Evolutionary conservation across 2,888 invertebrate species (phyloP), one percentile per base, ranked within the genome.

Genomic region (Disparrhopalites patrizii): DNA sequence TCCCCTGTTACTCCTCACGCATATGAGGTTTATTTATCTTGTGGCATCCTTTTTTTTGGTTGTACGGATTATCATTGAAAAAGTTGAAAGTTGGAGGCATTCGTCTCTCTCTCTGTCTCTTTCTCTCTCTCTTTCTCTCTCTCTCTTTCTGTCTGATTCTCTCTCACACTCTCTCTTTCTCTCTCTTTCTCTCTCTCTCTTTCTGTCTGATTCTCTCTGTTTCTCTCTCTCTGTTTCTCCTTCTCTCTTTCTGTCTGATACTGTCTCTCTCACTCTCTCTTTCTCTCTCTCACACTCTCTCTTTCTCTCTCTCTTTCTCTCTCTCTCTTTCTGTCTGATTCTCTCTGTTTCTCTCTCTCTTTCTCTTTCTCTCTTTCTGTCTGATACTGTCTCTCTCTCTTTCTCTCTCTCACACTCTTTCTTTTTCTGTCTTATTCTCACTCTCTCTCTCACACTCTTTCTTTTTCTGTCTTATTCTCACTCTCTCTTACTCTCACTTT

Each of bases 311-410:
- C 50, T 64, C 47, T 51, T 31, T 65, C 52, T 58, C 60, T 60
- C n/a, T n/a, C n/a, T n/a, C n/a, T n/a, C n/a, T n/a, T n/a, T n/a
- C n/a, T n/a, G n/a, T n/a, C n/a, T n/a, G n/a, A n/a, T n/a, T n/a
- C n/a, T n/a, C n/a, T 60, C 58, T 60, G 58, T 65, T 54, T 60
- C 57, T 65, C 58, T 58, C 58, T 60, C 40, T 47, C 55, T 36
- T 36, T 36, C 36, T 43, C 43, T 13, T 43, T 13, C 43, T 13
- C 20, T 43, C 43, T 18, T 43, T 7, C 43, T 43, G 8, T n/a
- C n/a, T n/a, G n/a, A n/a, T n/a, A n/a, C n/a, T n/a, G n/a, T n/a
- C n/a, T n/a, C n/a, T n/a, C n/a, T n/a, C n/a, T n/a, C n/a, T n/a
- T n/a, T n/a, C n/a, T n/a, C n/a, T n/a, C n/a, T n/a, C n/a, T n/a